phyloP scores from a whole-genome alignment of 2,797 vertebrate species.

The Scleropages formosus region DNA sequence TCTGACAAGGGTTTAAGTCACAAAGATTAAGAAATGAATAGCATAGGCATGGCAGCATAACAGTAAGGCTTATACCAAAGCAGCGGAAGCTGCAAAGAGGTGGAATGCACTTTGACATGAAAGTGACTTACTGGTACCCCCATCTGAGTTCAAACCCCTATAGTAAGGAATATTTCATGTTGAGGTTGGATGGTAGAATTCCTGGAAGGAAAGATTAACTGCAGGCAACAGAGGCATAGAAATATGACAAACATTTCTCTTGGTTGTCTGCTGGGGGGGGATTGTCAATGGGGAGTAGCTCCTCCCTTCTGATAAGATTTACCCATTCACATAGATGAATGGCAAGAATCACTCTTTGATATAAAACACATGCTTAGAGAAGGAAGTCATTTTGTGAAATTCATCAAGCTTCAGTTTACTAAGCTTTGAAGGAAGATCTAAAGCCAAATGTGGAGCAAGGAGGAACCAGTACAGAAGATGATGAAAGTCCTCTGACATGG shows the following conservation, averaged over 20 bases:
- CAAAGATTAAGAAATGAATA: not conserved
- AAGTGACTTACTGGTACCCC: not conserved
- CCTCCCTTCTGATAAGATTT: constrained; percentile 19
- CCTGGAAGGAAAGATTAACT: constrained; percentile 1
- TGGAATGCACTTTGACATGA: not conserved
- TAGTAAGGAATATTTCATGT: not conserved
- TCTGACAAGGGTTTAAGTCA: no score
- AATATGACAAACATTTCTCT: not conserved
- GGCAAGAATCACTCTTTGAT: not conserved
- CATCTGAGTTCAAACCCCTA: not conserved
- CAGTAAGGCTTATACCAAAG: not conserved
- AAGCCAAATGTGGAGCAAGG: constrained; percentile 34
- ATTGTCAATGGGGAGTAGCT: not conserved
- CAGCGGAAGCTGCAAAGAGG: not conserved
- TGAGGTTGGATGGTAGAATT: not conserved
- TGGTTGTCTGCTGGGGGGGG: not conserved
- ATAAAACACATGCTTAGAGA: constrained; percentile 12
- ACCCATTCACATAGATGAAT: constrained; percentile 27
- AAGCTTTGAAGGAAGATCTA: constrained; percentile 20
- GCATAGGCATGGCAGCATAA: not conserved
- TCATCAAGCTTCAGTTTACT: constrained; percentile 10
- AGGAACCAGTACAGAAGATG: constrained; percentile 18
- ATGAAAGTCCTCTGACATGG: constrained; percentile 27
- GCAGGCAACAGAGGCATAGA: not conserved
- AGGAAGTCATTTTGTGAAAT: constrained; percentile 31